Percentiles rank a stretch among this genome's conserved stretches.
Evolutionary conservation across 2,888 invertebrate species (phyloP).

Genomic region (Diarsia brunnea): DNA sequence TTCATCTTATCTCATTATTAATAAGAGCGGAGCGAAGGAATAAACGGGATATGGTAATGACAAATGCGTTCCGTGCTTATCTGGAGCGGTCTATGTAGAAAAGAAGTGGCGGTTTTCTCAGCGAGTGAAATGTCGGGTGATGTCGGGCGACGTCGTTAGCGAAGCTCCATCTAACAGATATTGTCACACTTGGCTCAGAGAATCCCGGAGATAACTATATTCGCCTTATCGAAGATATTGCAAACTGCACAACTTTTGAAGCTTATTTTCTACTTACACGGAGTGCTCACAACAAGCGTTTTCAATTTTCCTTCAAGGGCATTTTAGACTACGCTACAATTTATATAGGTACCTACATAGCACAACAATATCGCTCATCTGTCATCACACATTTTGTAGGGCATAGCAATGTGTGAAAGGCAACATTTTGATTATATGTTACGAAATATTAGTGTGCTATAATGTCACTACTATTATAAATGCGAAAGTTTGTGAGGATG

Average conservation of each 20-base stretch:
- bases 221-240: constrained; percentile 73
- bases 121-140: constrained; percentile 78
- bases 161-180: constrained; percentile 79
- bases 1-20: constrained; percentile 56
- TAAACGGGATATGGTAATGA: constrained; percentile 82
- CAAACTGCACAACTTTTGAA: constrained; percentile 69
- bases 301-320: constrained; percentile 24
- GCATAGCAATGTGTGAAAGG: not conserved
- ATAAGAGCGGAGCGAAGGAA: constrained; percentile 58
- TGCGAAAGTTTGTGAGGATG: not conserved
- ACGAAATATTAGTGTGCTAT: not conserved
- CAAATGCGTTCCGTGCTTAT: constrained; percentile 81
- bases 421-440: not conserved
- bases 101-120: constrained; percentile 80
- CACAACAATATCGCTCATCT: not conserved
- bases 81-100: constrained; percentile 76
- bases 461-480: not conserved
- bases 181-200: constrained; percentile 71
- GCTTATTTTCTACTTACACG: constrained; percentile 53
- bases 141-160: constrained; percentile 75
- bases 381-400: not conserved
- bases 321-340: not conserved
- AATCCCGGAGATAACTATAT: constrained; percentile 77
- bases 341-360: not conserved
- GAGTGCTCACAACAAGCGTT: constrained; percentile 50